Percentiles rank a stretch among this genome's conserved stretches.
Evolutionary conservation across 35 echinoderm and acorn worm genomes (phyloP).

Genomic region (Heliocidaris tuberculata): DNA sequence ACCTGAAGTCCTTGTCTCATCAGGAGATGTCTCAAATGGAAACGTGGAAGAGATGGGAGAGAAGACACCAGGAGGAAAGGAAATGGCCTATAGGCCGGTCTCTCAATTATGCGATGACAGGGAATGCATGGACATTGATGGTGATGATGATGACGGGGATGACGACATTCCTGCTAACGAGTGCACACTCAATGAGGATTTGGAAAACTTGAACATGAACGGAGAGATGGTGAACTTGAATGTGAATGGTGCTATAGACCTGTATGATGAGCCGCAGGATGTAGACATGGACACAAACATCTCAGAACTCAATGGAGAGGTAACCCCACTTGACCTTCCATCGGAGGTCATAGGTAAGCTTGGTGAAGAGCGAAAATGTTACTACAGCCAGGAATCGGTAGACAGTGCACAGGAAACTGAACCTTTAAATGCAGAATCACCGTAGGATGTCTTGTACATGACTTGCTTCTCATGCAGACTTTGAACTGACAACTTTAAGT

Average conservation of each 20-base stretch:
- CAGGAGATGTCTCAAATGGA: conserved; percentile 21
- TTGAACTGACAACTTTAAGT: neutral
- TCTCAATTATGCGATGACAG: conserved; percentile 40
- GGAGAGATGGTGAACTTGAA: conserved; percentile 45
- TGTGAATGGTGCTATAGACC: conserved; percentile 42
- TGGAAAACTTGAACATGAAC: conserved; percentile 40
- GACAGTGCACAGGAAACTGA: conserved; percentile 39
- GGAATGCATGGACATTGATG: conserved; percentile 28
- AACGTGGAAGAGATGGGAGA: neutral
- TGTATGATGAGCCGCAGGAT: conserved; percentile 7
- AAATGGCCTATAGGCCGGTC: neutral
- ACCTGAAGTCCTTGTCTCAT: conserved; percentile 9
- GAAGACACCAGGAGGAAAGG: neutral
- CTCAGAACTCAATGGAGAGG: conserved; percentile 29
- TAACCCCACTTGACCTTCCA: conserved; percentile 7
- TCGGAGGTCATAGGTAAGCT: neutral
- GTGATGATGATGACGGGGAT: conserved; percentile 28
- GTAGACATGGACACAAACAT: conserved; percentile 10
- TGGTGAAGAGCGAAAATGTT: neutral
- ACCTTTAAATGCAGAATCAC: conserved; percentile 4
- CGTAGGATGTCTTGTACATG: neutral
- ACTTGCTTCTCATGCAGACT: neutral
- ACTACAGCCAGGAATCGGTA: conserved; percentile 25
- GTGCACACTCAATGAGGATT: neutral
- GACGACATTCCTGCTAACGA: conserved; percentile 36